Base-by-base conservation (phyloP, 1,140 invertebrate genomes). In the Teleogryllus occipitalis region DNA sequence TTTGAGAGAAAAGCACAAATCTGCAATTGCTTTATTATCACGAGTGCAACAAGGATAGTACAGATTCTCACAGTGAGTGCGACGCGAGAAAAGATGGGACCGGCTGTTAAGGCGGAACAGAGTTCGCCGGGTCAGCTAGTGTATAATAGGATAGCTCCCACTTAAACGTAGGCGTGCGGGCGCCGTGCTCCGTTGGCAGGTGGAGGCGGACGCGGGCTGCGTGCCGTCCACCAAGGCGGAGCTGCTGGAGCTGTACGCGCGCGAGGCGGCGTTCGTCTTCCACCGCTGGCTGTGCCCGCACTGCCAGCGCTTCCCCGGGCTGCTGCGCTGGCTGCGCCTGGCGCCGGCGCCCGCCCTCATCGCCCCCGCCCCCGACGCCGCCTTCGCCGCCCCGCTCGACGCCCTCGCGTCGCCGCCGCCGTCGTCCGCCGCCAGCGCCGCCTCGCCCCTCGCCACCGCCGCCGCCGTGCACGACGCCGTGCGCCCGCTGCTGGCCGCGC, bases 301-400 rank as follows among this genome's bases (percentile, higher is more conserved):
- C 83, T 95, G 94, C 83, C 93, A 95, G 84, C 89, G 90, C 81
- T 95, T 95, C 85, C 93, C 93, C 21, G 92, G 92, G 10, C 84
- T 94, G 39, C 90, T 91, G 73, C 88, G 89, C 8, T 95, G 93
- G 92, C 83, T 93, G n/a, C 80, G 82, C 74, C 79, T 81, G 18
- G 85, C 87, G 81, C 85, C 86, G 7, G 86, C 88, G 83, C 85
- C 87, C 46, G 88, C 86, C 49, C 0, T 18, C 10, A 18, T 0
- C 54, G 54, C 54, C 54, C 2, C 2, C 54, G 18, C 18, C 54
- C 18, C 54, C 54, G 2, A 1, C 54, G 10, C 10, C 54, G 2
- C 10, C 54, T 0, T 7, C 54, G 2, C 10, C 10, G 18, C 10
- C 54, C 2, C 54, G 10, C 2, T 3, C 75, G 14, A 10, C 22